Evolutionary conservation across 2,888 invertebrate species (phyloP), one percentile per base, ranked within the genome.

Genomic region (Tupiocoris notatus): DNA sequence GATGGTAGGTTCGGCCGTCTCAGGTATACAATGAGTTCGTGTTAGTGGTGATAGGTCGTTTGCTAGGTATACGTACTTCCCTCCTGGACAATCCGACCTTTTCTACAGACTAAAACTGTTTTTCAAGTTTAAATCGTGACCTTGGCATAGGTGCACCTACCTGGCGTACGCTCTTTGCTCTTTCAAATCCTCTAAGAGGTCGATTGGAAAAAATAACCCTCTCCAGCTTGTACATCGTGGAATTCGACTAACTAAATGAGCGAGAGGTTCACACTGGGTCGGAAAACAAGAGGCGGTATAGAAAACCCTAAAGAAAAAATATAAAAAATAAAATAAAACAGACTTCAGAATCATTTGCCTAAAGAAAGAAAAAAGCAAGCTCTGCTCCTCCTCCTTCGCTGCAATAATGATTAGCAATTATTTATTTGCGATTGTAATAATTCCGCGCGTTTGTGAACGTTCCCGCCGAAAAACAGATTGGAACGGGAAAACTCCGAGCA

Each of bases 71-170:
- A 39, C 23, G 24, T 21, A 17, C 70, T 23, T 59, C 58, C 58
- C 58, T 70, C 24, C 58, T 17, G 70, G 58, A 70, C 70, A 70
- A 70, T 70, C 70, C 70, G n/a, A 25, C 70, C 70, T 59, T 18
- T 18, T 18, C 59, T 58, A 18, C 70, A 58, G 70, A 24, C 61
- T 59, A 59, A 58, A 59, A 73, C 73, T 75, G 66, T 66, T 75
- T 59, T 75, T 39, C 66, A 67, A 66, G 75, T 67, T 75, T 66
- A 75, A 75, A 75, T 75, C 75, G 75, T 75, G 64, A 75, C 59
- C 66, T 75, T 75, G 39, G 39, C 64, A 75, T 39, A 39, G 39
- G 39, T 39, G 39, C 39, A 39, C 39, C 39, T 64, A 75, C 62
- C 75, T 64, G 64, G 62, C 73, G 54, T 63, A 24, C 25, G 24